phyloP scores from a whole-genome alignment of 2,113 vertebrate species.

The Chaetura pelagica region DNA sequence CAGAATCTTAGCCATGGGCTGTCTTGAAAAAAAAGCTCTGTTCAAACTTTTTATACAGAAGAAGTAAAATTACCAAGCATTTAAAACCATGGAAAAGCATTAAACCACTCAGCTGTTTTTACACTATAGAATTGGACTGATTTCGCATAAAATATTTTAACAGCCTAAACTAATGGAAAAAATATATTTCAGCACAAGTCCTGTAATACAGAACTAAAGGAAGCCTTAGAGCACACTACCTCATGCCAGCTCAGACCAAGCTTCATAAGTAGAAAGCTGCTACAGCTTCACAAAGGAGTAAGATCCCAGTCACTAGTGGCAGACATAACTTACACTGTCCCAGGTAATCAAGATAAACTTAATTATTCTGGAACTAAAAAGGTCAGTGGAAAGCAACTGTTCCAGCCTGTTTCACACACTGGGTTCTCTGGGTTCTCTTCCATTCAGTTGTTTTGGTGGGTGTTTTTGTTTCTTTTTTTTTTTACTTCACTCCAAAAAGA shows the following conservation, averaged over 20 bases:
- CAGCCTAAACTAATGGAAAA: neutral
- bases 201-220: neutral
- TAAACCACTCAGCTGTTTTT: neutral
- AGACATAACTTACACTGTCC: neutral
- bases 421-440: neutral
- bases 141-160: neutral
- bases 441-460: neutral
- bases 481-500: neutral
- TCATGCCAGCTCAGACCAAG: neutral
- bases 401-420: neutral
- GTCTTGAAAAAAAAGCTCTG: neutral
- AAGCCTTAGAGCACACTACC: neutral
- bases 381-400: neutral
- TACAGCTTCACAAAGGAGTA: neutral
- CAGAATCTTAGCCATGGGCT: neutral
- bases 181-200: neutral
- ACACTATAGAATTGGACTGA: neutral
- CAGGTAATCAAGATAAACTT: neutral
- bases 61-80: neutral
- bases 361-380: neutral
- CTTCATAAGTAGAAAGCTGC: neutral
- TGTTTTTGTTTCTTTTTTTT: neutral
- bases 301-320: neutral
- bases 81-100: neutral
- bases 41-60: neutral